Percentiles rank a stretch among this genome's conserved stretches.
Conservation (phyloP, 2,797 vertebrate genomes). For the Vireo griseus region DNA sequence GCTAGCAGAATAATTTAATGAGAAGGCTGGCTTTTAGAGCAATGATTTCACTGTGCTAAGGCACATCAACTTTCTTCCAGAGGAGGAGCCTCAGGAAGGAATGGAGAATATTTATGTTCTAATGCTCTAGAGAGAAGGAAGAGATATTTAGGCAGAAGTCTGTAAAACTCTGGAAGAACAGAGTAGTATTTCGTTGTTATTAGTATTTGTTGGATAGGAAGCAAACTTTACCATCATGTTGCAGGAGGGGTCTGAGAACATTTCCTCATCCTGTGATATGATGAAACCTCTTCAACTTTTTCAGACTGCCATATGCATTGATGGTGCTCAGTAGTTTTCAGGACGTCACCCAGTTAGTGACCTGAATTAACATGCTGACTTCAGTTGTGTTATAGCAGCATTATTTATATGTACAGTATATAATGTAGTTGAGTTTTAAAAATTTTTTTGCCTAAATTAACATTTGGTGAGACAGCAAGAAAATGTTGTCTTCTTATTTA, state of each 20-base stretch:
- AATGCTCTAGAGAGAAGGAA: slow-evolving; percentile 69
- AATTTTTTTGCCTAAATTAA: not conserved
- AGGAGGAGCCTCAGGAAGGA: slow-evolving; percentile 62
- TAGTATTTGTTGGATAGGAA: slow-evolving; percentile 45
- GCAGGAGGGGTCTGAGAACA: slow-evolving; percentile 51
- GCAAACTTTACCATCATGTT: slow-evolving; percentile 47
- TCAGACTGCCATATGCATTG: not conserved
- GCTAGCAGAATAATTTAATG: slow-evolving; percentile 78
- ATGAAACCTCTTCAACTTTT: not conserved
- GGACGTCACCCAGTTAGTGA: not conserved
- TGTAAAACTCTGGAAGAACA: slow-evolving; percentile 59
- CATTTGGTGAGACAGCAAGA: not conserved
- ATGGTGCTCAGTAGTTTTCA: not conserved
- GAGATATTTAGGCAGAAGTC: slow-evolving; percentile 73
- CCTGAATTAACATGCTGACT: not conserved
- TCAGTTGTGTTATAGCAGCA: not conserved
- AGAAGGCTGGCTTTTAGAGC: slow-evolving; percentile 70
- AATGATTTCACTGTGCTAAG: slow-evolving; percentile 63
- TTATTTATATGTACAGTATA: not conserved
- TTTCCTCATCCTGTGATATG: not conserved
- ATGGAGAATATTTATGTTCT: slow-evolving; percentile 66
- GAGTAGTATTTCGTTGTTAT: not conserved
- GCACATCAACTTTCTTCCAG: slow-evolving; percentile 70
- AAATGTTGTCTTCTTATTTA: not conserved
- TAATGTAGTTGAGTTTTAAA: not conserved